Conservation (phyloP, 1,140 invertebrate species). For the Drosophila elegans region DNA sequence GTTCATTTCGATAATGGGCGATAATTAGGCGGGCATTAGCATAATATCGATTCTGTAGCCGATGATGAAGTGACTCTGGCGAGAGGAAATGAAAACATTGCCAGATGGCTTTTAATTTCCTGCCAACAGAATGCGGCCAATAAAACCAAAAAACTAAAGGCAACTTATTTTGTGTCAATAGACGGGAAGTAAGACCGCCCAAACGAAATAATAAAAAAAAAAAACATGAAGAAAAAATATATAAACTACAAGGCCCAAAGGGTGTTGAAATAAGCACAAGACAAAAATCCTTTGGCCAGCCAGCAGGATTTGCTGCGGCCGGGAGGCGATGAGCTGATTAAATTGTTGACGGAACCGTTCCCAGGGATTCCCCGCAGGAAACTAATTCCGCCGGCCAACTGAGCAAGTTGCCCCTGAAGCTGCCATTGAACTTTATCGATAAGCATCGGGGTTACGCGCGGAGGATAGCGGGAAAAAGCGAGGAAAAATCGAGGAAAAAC, state of each 20-base stretch:
- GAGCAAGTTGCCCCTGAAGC: slow-evolving; percentile 46
- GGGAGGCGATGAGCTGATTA: slow-evolving; percentile 75
- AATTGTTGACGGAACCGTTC: slow-evolving; percentile 71
- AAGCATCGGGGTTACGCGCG: slow-evolving; percentile 55
- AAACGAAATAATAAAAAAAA: background rate
- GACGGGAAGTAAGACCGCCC: slow-evolving; percentile 44
- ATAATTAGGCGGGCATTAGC: slow-evolving; percentile 57
- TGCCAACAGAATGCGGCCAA: slow-evolving; percentile 56
- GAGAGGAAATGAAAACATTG: slow-evolving; percentile 60
- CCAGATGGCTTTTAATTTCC: slow-evolving; percentile 75
- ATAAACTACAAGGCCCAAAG: slow-evolving; percentile 44
- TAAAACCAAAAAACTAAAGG: slow-evolving; percentile 67
- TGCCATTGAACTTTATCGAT: slow-evolving; percentile 79
- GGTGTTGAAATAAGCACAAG: slow-evolving; percentile 50
- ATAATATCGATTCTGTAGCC: slow-evolving; percentile 44
- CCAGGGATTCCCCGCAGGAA: slow-evolving; percentile 54
- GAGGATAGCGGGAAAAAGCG: slow-evolving; percentile 1
- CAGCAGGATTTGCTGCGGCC: slow-evolving; percentile 65
- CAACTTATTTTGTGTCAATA: slow-evolving; percentile 65
- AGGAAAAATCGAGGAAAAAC: slow-evolving; percentile 27
- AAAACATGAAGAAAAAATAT: slow-evolving; percentile 22
- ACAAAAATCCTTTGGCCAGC: slow-evolving; percentile 52
- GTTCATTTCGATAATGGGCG: slow-evolving; percentile 58
- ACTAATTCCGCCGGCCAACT: slow-evolving; percentile 73
- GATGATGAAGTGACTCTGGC: slow-evolving; percentile 33